phyloP scores from a whole-genome alignment of 2,113 vertebrate genomes.

The Gallinago media region DNA sequence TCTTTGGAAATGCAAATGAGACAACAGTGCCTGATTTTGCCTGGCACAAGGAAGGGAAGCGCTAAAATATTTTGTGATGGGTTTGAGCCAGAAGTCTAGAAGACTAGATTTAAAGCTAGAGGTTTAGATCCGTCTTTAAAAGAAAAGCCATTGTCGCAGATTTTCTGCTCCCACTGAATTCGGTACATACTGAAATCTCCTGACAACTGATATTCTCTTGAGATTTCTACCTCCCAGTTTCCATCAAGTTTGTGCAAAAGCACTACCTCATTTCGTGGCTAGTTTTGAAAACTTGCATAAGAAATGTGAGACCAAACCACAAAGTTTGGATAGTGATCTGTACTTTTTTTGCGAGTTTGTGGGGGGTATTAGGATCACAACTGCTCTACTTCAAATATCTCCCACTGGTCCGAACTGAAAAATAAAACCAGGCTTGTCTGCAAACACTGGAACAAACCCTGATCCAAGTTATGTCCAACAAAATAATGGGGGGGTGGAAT shows the following conservation, averaged over 20 bases:
- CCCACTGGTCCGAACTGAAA: slow-evolving; percentile 13
- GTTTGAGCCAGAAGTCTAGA: slow-evolving; percentile 66
- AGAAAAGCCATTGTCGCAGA: slow-evolving; percentile 56
- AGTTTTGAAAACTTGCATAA: slow-evolving; percentile 39
- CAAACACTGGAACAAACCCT: background rate
- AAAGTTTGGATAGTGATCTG: slow-evolving; percentile 27
- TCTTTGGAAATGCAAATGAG: slow-evolving; percentile 70
- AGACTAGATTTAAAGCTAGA: slow-evolving; percentile 60
- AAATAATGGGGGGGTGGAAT: background rate
- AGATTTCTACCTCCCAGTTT: slow-evolving; percentile 25
- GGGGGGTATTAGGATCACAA: background rate
- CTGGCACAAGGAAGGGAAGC: slow-evolving; percentile 62
- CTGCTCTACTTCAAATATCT: background rate
- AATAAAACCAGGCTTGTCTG: background rate
- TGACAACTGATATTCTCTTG: slow-evolving; percentile 25
- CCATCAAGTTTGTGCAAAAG: background rate
- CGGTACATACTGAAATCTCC: background rate
- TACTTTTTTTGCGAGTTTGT: background rate
- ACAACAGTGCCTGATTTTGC: slow-evolving; percentile 68
- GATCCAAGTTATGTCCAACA: background rate
- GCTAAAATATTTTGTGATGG: slow-evolving; percentile 68
- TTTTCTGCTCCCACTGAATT: slow-evolving; percentile 36
- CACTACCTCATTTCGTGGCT: slow-evolving; percentile 14
- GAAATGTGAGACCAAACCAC: slow-evolving; percentile 37
- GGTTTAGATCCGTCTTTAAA: slow-evolving; percentile 27